Conservation (phyloP, 2,888 invertebrate genomes). For the Pilophorus perplexus region DNA sequence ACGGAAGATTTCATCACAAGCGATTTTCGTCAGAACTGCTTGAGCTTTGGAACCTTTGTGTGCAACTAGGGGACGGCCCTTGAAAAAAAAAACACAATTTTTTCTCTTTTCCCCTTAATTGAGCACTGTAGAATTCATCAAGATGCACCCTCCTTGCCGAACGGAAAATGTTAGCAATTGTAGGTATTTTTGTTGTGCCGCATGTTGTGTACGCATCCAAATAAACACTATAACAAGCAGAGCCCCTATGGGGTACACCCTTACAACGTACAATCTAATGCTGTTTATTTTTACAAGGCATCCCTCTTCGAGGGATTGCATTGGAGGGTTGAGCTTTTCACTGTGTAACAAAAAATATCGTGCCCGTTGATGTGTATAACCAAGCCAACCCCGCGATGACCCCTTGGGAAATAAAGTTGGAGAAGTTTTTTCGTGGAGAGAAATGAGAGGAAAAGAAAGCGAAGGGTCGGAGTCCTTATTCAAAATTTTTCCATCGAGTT, state of each 20-base stretch:
- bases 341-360: constrained; percentile 29
- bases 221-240: constrained; percentile 12
- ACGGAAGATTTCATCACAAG: constrained; percentile 28
- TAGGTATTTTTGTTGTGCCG: constrained; percentile 25
- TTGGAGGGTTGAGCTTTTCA: constrained; percentile 25
- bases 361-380: constrained; percentile 33
- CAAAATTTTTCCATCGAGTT: constrained; percentile 22
- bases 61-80: background rate
- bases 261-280: constrained; percentile 13
- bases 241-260: background rate
- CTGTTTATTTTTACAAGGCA: constrained; percentile 29
- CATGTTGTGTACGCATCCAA: constrained; percentile 20
- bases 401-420: constrained; percentile 38
- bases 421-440: constrained; percentile 6
- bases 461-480: constrained; percentile 8
- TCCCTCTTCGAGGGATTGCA: background rate
- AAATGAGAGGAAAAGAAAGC: background rate
- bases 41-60: background rate
- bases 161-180: background rate
- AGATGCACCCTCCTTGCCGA: background rate
- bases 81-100: too few relatives aligned
- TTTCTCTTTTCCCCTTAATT: constrained; percentile 21
- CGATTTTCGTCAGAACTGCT: background rate
- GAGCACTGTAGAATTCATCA: background rate
- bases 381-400: constrained; percentile 34